Base-by-base conservation (phyloP, 2,797 vertebrate genomes). In the Falco naumanni region DNA sequence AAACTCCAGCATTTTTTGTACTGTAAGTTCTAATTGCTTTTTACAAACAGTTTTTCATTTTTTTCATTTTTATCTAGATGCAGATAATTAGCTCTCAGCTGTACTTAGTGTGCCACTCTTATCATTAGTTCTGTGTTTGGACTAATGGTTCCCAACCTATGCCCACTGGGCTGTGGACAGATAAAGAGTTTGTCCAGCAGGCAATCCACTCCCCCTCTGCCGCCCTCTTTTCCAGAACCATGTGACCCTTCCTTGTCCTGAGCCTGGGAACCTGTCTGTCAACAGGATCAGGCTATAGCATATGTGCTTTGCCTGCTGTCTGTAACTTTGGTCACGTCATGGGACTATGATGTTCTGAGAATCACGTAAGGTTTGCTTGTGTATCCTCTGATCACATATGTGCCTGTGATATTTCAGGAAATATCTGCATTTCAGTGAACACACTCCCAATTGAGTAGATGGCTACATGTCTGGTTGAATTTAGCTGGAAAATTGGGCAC, bases 381-480 rank as follows among this genome's bases (percentile, higher is more conserved):
- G 29, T 60, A 19, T 84, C 37, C 47, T 61, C 0, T 57, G 22
- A 14, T 66, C 31, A 2, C 13, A 6, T 63, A 29, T 18, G 31
- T 74, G 39, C 31, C 84, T 20, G 3, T 22, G 53, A 37, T 79
- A 74, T 70, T 85, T 84, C 51, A 63, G 71, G 53, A 70, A 56
- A 68, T n/a, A 26, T 41, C 34, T 66, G 8, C 22, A 24, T 85
- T 91, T 94, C 64, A 33, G 41, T 47, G n/a, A 75, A 37, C 54
- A 13, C 18, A 13, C 33, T 90, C 14, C 17, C 9, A 13, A 0
- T 24, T 0, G 0, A 43, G 28, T 87, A 54, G 39, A 31, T 64
- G n/a, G 8, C n/a, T 81, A 20, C 33, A 28, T 1, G 2, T 61
- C n/a, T 89, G 50, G 39, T 81, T 69, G 25, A 82, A 4, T 82